These are phyloP conservation scores for Dermatophagoides farinae DNA, from an alignment of 1,140 invertebrate species.

Conservation along the genomic window DNA sequence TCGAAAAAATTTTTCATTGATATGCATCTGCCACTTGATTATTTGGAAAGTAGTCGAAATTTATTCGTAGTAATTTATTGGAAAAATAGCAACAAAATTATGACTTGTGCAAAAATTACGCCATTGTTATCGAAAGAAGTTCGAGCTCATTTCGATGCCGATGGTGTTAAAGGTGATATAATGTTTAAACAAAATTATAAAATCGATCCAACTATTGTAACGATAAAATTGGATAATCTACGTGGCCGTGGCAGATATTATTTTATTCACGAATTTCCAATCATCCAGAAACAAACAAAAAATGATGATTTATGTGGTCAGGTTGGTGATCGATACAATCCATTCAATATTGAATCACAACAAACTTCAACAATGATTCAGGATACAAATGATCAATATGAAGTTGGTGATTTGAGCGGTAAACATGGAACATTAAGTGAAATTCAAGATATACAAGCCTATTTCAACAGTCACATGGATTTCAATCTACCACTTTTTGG, in stretches of 20 bases:
- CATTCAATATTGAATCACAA: constrained; percentile 27
- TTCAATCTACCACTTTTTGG: constrained; percentile 66
- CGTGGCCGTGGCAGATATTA: constrained; percentile 28
- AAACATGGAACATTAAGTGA: constrained; percentile 38
- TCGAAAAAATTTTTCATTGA: constrained; percentile 21
- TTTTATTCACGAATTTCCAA: constrained; percentile 32
- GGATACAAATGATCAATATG: constrained; percentile 60
- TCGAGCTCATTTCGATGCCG: constrained; percentile 49
- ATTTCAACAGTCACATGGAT: constrained; percentile 37
- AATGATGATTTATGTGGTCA: constrained; percentile 24
- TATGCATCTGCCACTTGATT: constrained; percentile 28
- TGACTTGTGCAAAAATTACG: constrained; percentile 59
- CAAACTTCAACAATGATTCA: constrained; percentile 10
- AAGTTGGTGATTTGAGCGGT: constrained; percentile 66
- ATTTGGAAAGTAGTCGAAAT: constrained; percentile 42
- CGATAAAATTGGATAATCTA: constrained; percentile 43
- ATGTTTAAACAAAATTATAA: constrained; percentile 55
- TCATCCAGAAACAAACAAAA: constrained; percentile 22
- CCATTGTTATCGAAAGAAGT: constrained; percentile 23
- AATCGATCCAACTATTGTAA: constrained; percentile 59
- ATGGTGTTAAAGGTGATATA: constrained; percentile 57
- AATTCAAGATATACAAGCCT: constrained; percentile 13
- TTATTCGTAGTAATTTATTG: constrained; percentile 69
- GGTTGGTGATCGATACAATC: constrained; percentile 31
- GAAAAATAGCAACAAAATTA: constrained; percentile 50